These are phyloP conservation scores for Macaria notata DNA, from an alignment of 2,888 invertebrate genomes.

Conservation along the genomic window DNA sequence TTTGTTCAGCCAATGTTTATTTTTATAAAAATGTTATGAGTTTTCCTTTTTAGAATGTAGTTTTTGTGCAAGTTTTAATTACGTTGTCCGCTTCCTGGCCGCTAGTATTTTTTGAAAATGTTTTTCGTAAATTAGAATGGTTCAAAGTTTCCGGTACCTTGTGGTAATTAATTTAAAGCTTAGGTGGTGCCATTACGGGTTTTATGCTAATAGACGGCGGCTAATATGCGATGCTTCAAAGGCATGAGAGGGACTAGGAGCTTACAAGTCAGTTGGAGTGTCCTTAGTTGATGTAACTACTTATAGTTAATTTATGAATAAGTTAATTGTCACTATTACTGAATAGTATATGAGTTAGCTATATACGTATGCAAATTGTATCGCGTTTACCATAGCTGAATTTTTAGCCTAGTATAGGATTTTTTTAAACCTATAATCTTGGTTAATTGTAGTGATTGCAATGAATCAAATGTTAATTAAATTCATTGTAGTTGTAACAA, in stretches of 20 bases:
- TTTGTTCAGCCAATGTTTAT: slow-evolving; percentile 62
- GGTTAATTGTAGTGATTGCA: no score
- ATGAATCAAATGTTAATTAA: no score
- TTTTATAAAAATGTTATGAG: slow-evolving; percentile 72
- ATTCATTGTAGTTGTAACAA: no score
- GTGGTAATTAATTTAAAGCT: slow-evolving; percentile 78
- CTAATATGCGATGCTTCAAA: slow-evolving; percentile 72
- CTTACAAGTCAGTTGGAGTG: slow-evolving; percentile 9
- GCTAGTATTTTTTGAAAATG: slow-evolving; percentile 34
- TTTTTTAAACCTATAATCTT: no score
- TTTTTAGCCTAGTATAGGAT: no score
- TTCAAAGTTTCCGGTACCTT: slow-evolving; percentile 53
- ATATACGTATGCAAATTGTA: no score
- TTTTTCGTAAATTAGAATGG: slow-evolving; percentile 54
- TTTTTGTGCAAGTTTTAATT: slow-evolving; percentile 41
- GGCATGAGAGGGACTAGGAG: slow-evolving; percentile 40
- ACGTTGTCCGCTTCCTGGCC: slow-evolving; percentile 27
- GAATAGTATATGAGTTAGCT: no score
- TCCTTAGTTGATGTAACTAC: neutral
- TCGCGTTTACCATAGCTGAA: no score
- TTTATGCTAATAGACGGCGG: slow-evolving; percentile 74
- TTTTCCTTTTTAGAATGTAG: slow-evolving; percentile 45
- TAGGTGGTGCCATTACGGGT: slow-evolving; percentile 69
- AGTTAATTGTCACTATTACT: no score
- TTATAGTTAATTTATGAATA: neutral